Evolutionary conservation across 2,888 invertebrate genomes (phyloP).

Genomic region (Lithophane socia): DNA sequence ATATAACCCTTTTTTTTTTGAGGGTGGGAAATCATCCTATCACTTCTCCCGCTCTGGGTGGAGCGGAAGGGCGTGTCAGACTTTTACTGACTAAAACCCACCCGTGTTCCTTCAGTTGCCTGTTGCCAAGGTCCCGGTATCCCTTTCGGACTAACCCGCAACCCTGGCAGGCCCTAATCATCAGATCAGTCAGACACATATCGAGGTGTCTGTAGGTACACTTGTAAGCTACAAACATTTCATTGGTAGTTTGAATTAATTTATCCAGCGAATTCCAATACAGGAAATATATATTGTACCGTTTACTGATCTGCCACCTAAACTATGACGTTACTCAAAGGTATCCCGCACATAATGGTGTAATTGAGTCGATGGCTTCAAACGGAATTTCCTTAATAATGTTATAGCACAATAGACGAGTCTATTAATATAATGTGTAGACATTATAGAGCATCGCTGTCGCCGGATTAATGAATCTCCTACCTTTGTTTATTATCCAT

Average conservation of each 20-base stretch:
- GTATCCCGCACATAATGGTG: slow-evolving; percentile 40
- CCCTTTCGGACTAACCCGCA: no score
- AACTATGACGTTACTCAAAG: slow-evolving; percentile 50
- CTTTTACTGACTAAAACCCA: no score
- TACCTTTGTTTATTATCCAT: slow-evolving; percentile 68
- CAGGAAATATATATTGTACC: not conserved
- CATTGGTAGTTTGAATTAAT: not conserved
- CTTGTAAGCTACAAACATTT: no score
- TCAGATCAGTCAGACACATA: not conserved
- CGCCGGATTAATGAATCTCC: slow-evolving; percentile 68
- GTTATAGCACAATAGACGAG: slow-evolving; percentile 55
- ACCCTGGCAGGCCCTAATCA: no score
- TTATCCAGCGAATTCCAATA: slow-evolving; percentile 16
- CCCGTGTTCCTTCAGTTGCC: no score
- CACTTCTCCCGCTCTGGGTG: no score
- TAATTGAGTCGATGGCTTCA: slow-evolving; percentile 58
- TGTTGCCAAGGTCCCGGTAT: no score
- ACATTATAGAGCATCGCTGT: slow-evolving; percentile 58
- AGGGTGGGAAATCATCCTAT: no score
- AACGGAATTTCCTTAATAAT: slow-evolving; percentile 65
- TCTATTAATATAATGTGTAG: slow-evolving; percentile 64
- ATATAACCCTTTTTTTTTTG: no score
- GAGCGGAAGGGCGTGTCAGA: no score
- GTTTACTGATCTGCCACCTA: slow-evolving; percentile 21
- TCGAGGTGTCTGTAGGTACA: not conserved